A percentile compares a stretch with the other conserved stretches of the same genome.
Conservation (phyloP, 1,140 invertebrate species). For the Amphibalanus amphitrite region DNA sequence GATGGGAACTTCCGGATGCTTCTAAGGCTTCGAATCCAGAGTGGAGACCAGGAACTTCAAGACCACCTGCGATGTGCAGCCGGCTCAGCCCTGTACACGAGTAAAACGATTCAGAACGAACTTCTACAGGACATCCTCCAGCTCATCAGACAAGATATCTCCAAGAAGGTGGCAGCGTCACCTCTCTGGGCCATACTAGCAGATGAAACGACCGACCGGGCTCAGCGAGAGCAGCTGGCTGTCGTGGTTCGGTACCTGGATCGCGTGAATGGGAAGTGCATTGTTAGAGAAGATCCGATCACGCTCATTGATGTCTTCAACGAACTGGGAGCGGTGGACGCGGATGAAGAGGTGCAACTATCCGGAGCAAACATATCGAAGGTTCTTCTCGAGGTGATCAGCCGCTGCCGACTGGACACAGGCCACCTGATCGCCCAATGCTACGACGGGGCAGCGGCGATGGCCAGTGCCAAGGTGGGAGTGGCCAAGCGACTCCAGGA, state of each 20-base stretch:
- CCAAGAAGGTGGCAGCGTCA: not conserved
- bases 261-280: not conserved
- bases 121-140: conserved; percentile 5
- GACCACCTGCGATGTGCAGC: not conserved
- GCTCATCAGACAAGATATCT: not conserved
- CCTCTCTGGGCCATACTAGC: conserved; percentile 4
- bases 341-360: conserved; percentile 2
- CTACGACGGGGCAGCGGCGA: conserved; percentile 6
- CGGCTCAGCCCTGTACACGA: conserved; percentile 3
- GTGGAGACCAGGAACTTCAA: too few relatives aligned
- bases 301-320: conserved; percentile 4
- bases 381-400: not conserved
- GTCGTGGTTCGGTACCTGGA: conserved; percentile 1
- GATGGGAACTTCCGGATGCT: too few relatives aligned
- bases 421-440: conserved; percentile 1
- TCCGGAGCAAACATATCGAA: conserved; percentile 4
- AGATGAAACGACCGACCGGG: conserved; percentile 7
- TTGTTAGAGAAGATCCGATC: conserved; percentile 4
- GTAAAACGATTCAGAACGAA: conserved; percentile 8
- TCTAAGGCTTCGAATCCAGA: too few relatives aligned
- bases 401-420: not conserved
- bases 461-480: conserved; percentile 1
- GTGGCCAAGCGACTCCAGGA: not conserved
- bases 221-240: conserved; percentile 2
- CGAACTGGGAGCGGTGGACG: not conserved